These are phyloP conservation scores for Xestia sexstrigata DNA, from an alignment of 2,888 invertebrate genomes.

Conservation along the genomic window DNA sequence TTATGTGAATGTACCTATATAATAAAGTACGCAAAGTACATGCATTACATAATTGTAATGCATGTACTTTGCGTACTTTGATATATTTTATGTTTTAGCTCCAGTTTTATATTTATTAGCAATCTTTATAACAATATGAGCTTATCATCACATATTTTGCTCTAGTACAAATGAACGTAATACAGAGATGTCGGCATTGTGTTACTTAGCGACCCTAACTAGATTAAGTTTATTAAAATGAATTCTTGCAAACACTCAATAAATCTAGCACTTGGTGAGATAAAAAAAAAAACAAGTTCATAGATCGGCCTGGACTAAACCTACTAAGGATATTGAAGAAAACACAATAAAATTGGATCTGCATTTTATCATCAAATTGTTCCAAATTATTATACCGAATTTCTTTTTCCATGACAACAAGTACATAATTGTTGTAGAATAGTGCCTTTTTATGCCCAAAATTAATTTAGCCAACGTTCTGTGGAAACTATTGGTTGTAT, in stretches of 20 bases:
- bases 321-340: slow-evolving; percentile 7
- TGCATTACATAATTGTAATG: too few relatives aligned
- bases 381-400: slow-evolving; percentile 5
- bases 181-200: slow-evolving; percentile 37
- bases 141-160: slow-evolving; percentile 51
- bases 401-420: slow-evolving; percentile 13
- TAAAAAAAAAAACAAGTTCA: not conserved
- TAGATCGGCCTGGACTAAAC: slow-evolving; percentile 23
- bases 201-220: slow-evolving; percentile 39
- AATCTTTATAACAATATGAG: slow-evolving; percentile 20
- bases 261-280: slow-evolving; percentile 14
- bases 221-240: slow-evolving; percentile 36
- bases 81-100: slow-evolving; percentile 27
- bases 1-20: slow-evolving; percentile 32
- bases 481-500: slow-evolving; percentile 20
- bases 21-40: too few relatives aligned
- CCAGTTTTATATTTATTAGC: slow-evolving; percentile 27
- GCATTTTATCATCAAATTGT: slow-evolving; percentile 3
- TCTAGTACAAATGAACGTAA: slow-evolving; percentile 61
- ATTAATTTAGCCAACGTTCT: slow-evolving; percentile 11
- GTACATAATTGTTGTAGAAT: slow-evolving; percentile 48
- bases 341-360: slow-evolving; percentile 7
- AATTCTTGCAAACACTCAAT: not conserved
- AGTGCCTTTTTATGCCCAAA: slow-evolving; percentile 52
- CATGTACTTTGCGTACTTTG: slow-evolving; percentile 23